A percentile compares a stretch with the other conserved stretches of the same genome.
phyloP scores from a whole-genome alignment of 2,888 invertebrate genomes.

The Anthrax anthrax region DNA sequence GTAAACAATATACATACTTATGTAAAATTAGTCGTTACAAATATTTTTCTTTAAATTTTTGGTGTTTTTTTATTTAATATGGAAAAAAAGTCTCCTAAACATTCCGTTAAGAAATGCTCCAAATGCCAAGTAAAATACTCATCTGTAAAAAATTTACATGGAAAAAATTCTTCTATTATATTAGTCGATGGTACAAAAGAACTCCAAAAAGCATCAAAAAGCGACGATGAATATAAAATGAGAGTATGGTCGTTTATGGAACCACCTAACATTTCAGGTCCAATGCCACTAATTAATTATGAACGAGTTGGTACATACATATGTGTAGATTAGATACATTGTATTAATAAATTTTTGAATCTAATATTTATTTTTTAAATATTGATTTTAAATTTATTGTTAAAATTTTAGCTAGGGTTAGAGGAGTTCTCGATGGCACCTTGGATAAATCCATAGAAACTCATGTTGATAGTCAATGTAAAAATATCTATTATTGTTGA shows the following conservation, averaged over 20 bases:
- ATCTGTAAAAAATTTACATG: neutral
- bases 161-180: neutral
- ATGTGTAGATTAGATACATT: too few species aligned
- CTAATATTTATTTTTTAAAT: too few species aligned
- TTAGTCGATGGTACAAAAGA: neutral
- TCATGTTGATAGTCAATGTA: slow-evolving; percentile 6
- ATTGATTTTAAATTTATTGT: too few species aligned
- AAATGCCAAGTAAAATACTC: too few species aligned
- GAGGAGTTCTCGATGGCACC: neutral
- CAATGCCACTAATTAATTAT: slow-evolving; percentile 2
- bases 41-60: too few species aligned
- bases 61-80: too few species aligned
- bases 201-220: neutral
- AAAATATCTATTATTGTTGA: neutral
- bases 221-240: slow-evolving; percentile 1
- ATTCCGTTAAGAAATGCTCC: too few species aligned
- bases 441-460: neutral
- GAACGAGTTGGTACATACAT: slow-evolving; percentile 9
- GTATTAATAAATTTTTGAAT: too few species aligned
- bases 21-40: too few species aligned
- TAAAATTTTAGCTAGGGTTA: too few species aligned
- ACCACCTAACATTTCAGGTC: slow-evolving; percentile 8
- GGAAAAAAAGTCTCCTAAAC: too few species aligned
- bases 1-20: too few species aligned
- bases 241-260: slow-evolving; percentile 8